Evolutionary conservation across 2,113 vertebrate species (phyloP).

Genomic region (Cichladusa arquata): DNA sequence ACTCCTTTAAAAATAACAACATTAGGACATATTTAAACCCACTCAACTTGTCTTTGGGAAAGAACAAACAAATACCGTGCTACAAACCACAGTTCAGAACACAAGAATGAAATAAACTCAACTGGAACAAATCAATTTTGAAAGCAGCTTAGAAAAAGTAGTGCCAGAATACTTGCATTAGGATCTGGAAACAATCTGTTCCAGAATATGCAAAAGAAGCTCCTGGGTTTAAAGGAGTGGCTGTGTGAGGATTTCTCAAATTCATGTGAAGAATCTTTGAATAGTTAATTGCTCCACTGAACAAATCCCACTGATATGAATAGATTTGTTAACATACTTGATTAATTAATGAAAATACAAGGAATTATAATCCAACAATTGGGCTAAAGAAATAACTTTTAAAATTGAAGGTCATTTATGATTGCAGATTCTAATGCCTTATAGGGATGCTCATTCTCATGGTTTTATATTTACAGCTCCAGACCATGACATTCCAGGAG

Average conservation of each 20-base stretch:
- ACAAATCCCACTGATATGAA: neutral
- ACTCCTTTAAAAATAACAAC: neutral
- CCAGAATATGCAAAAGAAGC: constrained; percentile 10
- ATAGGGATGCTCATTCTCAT: neutral
- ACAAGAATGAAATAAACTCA: neutral
- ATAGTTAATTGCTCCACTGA: neutral
- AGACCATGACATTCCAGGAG: neutral
- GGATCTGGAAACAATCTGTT: constrained; percentile 54
- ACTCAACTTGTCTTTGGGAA: neutral
- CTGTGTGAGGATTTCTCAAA: neutral
- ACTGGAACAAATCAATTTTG: constrained; percentile 46
- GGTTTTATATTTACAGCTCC: neutral
- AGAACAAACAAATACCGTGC: neutral
- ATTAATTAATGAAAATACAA: neutral
- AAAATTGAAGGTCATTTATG: neutral
- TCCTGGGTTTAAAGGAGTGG: constrained; percentile 12
- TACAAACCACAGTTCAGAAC: neutral
- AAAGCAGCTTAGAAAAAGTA: constrained; percentile 38
- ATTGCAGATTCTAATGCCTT: neutral
- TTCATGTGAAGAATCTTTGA: neutral
- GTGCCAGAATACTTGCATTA: constrained; percentile 45
- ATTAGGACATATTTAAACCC: neutral
- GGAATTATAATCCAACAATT: neutral
- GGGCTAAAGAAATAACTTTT: neutral
- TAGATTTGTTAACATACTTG: neutral